phyloP scores from a whole-genome alignment of 2,113 vertebrate genomes.

The Todiramphus saurophagus region DNA sequence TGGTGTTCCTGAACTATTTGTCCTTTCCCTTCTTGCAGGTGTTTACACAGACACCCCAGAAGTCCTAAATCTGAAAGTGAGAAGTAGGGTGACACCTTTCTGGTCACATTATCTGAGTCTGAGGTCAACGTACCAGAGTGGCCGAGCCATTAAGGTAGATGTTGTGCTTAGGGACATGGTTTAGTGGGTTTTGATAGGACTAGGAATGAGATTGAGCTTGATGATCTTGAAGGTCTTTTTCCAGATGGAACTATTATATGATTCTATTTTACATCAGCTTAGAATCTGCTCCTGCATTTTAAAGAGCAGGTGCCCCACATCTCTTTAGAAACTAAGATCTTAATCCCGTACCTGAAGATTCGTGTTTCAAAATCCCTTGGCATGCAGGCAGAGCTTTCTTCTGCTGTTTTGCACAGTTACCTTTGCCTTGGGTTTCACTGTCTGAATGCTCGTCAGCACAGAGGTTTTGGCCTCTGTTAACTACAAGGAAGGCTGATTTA shows the following conservation, averaged over 20 bases:
- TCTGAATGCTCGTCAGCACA: accelerated
- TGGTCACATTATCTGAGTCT: background rate
- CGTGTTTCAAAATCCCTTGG: background rate
- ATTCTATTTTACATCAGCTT: background rate
- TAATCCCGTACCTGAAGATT: background rate
- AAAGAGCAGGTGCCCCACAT: background rate
- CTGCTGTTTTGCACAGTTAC: background rate
- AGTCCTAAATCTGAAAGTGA: background rate
- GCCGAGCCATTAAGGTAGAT: background rate
- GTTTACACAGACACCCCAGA: background rate
- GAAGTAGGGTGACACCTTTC: background rate
- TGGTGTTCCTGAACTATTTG: background rate
- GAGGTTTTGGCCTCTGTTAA: background rate
- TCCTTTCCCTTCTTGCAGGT: background rate
- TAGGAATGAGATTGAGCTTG: no score
- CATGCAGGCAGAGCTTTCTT: background rate
- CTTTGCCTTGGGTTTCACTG: background rate
- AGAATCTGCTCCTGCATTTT: background rate
- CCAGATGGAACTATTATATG: no score
- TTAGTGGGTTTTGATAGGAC: no score
- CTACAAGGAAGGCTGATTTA: background rate
- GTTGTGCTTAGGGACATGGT: no score
- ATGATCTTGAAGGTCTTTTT: no score
- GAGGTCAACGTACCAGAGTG: background rate
- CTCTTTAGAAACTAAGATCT: background rate